Evolutionary conservation across 2,888 invertebrate genomes (phyloP), one percentile per base, ranked within the genome.

Genomic region (Drosophila affinis): DNA sequence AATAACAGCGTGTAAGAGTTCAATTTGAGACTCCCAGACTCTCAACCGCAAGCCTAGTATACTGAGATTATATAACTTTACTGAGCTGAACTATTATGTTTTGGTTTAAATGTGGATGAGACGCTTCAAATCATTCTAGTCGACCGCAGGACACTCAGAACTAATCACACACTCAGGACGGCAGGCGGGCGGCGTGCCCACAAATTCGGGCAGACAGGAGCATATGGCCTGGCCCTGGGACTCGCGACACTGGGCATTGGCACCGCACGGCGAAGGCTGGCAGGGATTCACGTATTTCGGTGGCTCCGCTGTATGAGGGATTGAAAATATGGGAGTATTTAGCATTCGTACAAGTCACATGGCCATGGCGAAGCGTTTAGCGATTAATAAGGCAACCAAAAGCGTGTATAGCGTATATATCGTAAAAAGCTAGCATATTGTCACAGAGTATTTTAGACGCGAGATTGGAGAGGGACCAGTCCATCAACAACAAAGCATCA

Each of bases 91-190:
- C n/a, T n/a, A n/a, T n/a, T n/a, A n/a, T n/a, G n/a, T n/a, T n/a
- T n/a, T n/a, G n/a, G n/a, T n/a, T n/a, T n/a, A n/a, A n/a, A n/a
- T n/a, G n/a, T n/a, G n/a, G n/a, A n/a, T n/a, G n/a, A n/a, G n/a
- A n/a, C n/a, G n/a, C n/a, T n/a, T n/a, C n/a, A n/a, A n/a, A n/a
- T n/a, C n/a, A n/a, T n/a, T n/a, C n/a, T n/a, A n/a, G n/a, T n/a
- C n/a, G n/a, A n/a, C n/a, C 64, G 94, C 93, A 4, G 95, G 93
- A 91, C 97, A 97, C 91, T 97, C 97, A 4, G 96, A 95, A 76
- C 95, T 97, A 77, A 95, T 95, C 6, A 96, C 95, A 88, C 97
- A 97, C 92, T 97, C 96, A 0, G 96, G 96, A 79, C 96, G 93
- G 88, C 97, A 97, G 46, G 94, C 94, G n/a, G 95, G 95, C 48